Percentiles rank a stretch among this genome's conserved stretches.
These are phyloP conservation scores for Zosterops pallidus DNA, from an alignment of 2,113 vertebrate genomes.

Conservation along the genomic window DNA sequence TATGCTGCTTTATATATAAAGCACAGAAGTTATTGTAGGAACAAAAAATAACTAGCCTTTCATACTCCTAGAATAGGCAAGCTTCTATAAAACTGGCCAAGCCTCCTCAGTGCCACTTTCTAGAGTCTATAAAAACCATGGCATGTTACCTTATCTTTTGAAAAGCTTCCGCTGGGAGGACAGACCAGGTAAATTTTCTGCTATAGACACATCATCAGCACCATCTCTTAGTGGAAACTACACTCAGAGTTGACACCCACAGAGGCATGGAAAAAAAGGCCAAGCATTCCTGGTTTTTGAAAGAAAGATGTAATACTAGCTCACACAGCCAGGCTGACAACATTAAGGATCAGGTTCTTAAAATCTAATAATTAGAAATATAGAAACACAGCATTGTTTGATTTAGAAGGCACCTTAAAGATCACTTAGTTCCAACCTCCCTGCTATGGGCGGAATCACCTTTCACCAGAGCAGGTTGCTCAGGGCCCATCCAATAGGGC, in stretches of 20 bases:
- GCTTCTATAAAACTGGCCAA: not conserved
- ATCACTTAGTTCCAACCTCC: rapidly evolving
- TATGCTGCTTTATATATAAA: not conserved
- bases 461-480: not conserved
- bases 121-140: not conserved
- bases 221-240: not conserved
- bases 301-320: not conserved
- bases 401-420: not conserved
- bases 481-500: not conserved
- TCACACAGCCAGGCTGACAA: not conserved
- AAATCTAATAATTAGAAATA: not conserved
- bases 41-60: not conserved
- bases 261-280: not conserved
- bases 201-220: not conserved
- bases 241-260: not conserved
- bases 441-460: not conserved
- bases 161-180: not conserved
- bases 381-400: not conserved
- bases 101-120: not conserved
- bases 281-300: not conserved
- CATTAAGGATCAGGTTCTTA: not conserved
- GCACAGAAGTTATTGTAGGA: not conserved
- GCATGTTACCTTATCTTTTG: not conserved
- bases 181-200: not conserved
- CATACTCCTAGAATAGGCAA: not conserved